Evolutionary conservation across 1,140 invertebrate genomes (phyloP).

Genomic region (Reticulitermes speratus): DNA sequence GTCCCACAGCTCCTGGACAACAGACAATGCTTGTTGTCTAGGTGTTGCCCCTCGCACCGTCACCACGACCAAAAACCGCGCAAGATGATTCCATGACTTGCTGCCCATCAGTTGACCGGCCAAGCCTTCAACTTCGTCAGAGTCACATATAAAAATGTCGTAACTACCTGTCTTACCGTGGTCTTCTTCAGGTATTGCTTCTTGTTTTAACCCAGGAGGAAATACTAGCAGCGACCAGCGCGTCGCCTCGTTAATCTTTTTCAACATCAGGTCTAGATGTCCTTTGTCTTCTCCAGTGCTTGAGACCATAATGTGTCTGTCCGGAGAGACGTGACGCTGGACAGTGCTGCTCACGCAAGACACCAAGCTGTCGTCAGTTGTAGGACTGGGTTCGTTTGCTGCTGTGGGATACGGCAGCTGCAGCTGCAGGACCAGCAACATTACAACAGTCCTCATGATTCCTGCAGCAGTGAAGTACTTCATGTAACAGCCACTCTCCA

Average conservation of each 20-base stretch:
- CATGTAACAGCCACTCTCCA: too few species aligned
- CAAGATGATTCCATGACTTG: background rate
- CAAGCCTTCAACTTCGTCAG: background rate
- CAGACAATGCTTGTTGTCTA: background rate
- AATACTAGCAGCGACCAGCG: background rate
- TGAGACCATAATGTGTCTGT: background rate
- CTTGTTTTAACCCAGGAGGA: background rate
- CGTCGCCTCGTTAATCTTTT: background rate
- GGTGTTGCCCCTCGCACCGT: background rate
- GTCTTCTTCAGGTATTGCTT: background rate
- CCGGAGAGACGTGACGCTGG: background rate
- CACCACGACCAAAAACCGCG: background rate
- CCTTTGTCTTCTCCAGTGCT: background rate
- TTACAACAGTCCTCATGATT: background rate
- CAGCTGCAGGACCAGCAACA: background rate
- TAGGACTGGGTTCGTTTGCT: background rate
- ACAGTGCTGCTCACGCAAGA: background rate
- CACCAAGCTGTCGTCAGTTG: background rate
- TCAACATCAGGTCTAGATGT: background rate
- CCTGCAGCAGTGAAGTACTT: background rate
- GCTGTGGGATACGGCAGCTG: background rate
- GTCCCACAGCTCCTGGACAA: background rate
- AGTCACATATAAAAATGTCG: background rate
- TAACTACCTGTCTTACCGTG: background rate
- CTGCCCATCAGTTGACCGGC: background rate